Base-by-base conservation (phyloP, 2,797 vertebrate genomes). In the Carcharodon carcharias region DNA sequence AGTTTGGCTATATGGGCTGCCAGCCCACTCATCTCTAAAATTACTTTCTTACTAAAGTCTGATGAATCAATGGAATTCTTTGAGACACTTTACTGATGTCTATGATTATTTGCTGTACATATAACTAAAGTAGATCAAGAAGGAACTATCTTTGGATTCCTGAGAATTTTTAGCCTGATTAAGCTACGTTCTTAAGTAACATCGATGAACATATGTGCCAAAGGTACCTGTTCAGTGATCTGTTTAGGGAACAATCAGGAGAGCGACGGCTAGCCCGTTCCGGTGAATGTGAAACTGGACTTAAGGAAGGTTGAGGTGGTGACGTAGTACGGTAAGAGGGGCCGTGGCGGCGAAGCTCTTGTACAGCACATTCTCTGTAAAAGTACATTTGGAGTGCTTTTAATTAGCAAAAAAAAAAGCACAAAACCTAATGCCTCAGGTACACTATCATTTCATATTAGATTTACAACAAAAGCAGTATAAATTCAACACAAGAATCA, bases 281-380 rank as follows among this genome's bases (percentile, higher is more conserved):
- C 40, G 97, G 97, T 96, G 98, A 97, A 96, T 96, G 97, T 97
- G 97, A 96, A 96, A 93, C 96, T 97, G 95, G 97, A 96, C 97
- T 98, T 96, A 97, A 80, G 23, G 97, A 97, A 96, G 96, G 97
- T 96, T 61, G 80, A 96, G 96, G 61, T 0, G 97, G 96, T 85
- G 98, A 97, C 80, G 97, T 97, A 96, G 98, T 96, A 28, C 97
- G 97, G 95, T 97, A 96, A 0, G 97, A 96, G 96, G 97, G 97
- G 96, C 97, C 98, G 91, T 98, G 97, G 73, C 96, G 96, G 35
- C 97, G 97, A 97, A 98, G 97, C 96, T 98, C 97, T 97, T 98
- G 98, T 56, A 98, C 97, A 58, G 98, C 97, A 96, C 96, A 96
- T 96, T 98, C 98, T 96, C 98, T 98, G 97, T 96, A 95, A 95